Conservation (phyloP, 1,140 invertebrate genomes). For the Coptotermes formosanus region DNA sequence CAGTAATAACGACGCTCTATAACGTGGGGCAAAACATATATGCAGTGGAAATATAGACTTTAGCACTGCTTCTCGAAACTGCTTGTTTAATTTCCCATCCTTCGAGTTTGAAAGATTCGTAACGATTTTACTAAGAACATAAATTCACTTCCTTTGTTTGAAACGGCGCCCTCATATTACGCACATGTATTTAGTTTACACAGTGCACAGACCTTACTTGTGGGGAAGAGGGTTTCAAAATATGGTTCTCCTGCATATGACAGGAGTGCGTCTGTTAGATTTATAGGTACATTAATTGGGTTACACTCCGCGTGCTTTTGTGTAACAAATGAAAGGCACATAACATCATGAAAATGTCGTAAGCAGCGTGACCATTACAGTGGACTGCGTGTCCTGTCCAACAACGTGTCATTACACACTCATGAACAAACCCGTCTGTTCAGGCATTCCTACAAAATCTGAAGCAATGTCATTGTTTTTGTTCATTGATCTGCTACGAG, state of each 20-base stretch:
- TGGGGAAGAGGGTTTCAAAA: not conserved
- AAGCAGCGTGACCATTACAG: not conserved
- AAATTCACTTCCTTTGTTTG: too few species aligned
- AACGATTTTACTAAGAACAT: too few species aligned
- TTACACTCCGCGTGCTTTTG: not conserved
- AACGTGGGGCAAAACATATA: too few species aligned
- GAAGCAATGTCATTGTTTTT: not conserved
- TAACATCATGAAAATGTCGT: not conserved
- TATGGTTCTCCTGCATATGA: not conserved
- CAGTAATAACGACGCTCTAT: too few species aligned
- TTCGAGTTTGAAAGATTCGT: too few species aligned
- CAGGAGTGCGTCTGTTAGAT: not conserved
- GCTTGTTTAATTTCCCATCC: too few species aligned
- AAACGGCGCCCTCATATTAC: too few species aligned
- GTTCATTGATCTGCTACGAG: too few species aligned
- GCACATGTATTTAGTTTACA: too few species aligned
- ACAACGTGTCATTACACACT: not conserved
- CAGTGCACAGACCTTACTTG: not conserved
- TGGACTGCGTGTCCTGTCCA: not conserved
- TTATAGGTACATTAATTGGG: not conserved
- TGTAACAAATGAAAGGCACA: not conserved
- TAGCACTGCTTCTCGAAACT: too few species aligned
- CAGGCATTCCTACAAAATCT: not conserved
- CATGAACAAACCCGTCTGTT: not conserved
- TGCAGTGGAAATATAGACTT: too few species aligned